A percentile compares a stretch with the other conserved stretches of the same genome.
Evolutionary conservation across 2,888 invertebrate genomes (phyloP).

Genomic region (Eulithis prunata): DNA sequence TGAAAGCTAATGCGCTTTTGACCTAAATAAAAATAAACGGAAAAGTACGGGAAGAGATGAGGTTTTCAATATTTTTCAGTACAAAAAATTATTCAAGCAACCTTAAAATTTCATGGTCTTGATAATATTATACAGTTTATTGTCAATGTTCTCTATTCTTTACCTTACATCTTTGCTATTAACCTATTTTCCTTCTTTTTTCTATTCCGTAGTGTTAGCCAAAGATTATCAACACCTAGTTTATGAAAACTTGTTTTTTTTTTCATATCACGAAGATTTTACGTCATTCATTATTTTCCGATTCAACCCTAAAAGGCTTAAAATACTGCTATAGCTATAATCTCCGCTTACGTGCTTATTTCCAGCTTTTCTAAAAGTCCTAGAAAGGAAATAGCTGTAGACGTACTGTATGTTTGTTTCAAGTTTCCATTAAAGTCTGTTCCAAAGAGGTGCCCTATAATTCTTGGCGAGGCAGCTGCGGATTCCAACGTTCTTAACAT

Average conservation of each 20-base stretch:
- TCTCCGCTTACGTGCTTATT: constrained; percentile 51
- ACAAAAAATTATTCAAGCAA: not conserved
- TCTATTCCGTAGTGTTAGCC: too few relatives aligned
- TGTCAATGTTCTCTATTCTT: too few relatives aligned
- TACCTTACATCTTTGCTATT: too few relatives aligned
- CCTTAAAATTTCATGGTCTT: not conserved
- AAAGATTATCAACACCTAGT: too few relatives aligned
- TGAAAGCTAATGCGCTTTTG: constrained; percentile 41
- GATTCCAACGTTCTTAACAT: constrained; percentile 43
- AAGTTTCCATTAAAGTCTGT: constrained; percentile 57
- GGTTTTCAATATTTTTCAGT: not conserved
- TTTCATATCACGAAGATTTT: too few relatives aligned
- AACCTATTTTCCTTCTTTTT: too few relatives aligned
- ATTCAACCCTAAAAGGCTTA: constrained; percentile 4
- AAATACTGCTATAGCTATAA: constrained; percentile 47
- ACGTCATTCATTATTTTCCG: not conserved
- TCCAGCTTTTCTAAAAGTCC: constrained; percentile 47
- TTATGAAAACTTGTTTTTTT: too few relatives aligned
- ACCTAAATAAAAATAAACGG: constrained; percentile 43
- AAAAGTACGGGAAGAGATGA: not conserved
- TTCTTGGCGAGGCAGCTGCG: constrained; percentile 48
- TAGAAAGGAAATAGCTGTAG: constrained; percentile 54
- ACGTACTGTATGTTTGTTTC: constrained; percentile 54
- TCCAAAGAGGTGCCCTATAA: constrained; percentile 54
- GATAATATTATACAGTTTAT: too few relatives aligned